phyloP scores from a whole-genome alignment of 2,888 invertebrate genomes.

The Actias luna region DNA sequence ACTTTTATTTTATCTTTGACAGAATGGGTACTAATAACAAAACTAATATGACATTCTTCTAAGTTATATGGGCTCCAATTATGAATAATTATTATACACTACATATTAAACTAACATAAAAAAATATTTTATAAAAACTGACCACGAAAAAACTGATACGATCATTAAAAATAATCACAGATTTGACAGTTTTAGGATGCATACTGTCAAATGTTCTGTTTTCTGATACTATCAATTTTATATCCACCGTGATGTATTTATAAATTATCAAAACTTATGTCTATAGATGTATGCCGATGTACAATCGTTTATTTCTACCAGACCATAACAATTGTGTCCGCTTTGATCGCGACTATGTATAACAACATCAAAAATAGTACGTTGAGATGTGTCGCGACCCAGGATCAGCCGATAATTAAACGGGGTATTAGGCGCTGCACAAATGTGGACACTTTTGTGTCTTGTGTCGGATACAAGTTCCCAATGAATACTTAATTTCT shows the following conservation, averaged over 20 bases:
- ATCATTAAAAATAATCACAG: neutral
- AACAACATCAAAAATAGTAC: too few species aligned
- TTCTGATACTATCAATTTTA: neutral
- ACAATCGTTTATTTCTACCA: too few species aligned
- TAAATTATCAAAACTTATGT: neutral
- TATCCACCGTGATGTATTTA: neutral
- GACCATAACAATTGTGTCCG: too few species aligned
- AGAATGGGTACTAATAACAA: conserved; percentile 32
- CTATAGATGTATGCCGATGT: neutral
- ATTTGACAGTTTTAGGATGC: neutral
- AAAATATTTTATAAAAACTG: neutral
- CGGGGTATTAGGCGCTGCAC: too few species aligned
- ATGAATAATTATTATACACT: neutral
- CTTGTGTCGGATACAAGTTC: too few species aligned
- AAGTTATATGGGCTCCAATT: neutral
- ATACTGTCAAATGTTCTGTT: neutral
- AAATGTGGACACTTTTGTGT: too few species aligned
- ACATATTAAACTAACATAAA: neutral
- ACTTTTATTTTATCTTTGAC: neutral
- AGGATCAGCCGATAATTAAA: too few species aligned
- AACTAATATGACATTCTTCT: conserved; percentile 14
- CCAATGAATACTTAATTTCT: too few species aligned
- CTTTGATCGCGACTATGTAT: too few species aligned
- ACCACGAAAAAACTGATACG: neutral
- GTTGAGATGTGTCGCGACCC: too few species aligned